Evolutionary conservation across 2,797 vertebrate genomes (phyloP), one percentile per base, ranked within the genome.

Genomic region (Leptatherina wallacei): DNA sequence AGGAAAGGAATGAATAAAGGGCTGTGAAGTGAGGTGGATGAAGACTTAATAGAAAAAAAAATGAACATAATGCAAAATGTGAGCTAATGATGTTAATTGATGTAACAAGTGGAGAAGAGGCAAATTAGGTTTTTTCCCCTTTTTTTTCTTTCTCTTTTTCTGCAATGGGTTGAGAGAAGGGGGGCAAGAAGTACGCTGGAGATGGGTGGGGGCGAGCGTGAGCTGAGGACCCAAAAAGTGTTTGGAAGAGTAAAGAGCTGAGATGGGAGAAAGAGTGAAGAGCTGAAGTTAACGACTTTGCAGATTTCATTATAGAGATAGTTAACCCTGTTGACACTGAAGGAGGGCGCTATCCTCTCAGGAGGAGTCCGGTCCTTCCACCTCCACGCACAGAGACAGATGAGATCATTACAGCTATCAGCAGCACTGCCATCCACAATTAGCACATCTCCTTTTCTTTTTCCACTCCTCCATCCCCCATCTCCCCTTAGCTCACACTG

Each of bases 281-380:
- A 93, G 91, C 85, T 66, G 85, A 91, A 91, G 92, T 92, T 93
- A 93, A 94, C 92, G 93, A 94, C 92, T 94, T 93, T 94, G 91
- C 92, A 93, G 94, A 93, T 95, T 94, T 94, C 93, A 95, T 95
- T 95, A 95, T 94, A 94, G 93, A 95, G 93, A 95, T 94, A 95
- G 94, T 95, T 95, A 95, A 95, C 94, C 94, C 93, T 92, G 90
- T 93, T 94, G 94, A 94, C 93, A 94, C 94, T 91, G 90, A 91
- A 92, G 91, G 91, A 92, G 92, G 92, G 91, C 93, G 91, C 90
- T 91, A 91, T 91, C 87, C 93, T 93, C 94, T 92, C 92, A 83
- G 93, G 94, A 94, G 92, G 92, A 91, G 91, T 90, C 89, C 76
- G 89, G 87, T 93, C 92, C 91, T 91, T 91, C 93, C 93, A 93